Percentiles rank a stretch among this genome's conserved stretches.
Conservation (phyloP, 2,797 vertebrate genomes). For the Sebastiscus albofasciatus region DNA sequence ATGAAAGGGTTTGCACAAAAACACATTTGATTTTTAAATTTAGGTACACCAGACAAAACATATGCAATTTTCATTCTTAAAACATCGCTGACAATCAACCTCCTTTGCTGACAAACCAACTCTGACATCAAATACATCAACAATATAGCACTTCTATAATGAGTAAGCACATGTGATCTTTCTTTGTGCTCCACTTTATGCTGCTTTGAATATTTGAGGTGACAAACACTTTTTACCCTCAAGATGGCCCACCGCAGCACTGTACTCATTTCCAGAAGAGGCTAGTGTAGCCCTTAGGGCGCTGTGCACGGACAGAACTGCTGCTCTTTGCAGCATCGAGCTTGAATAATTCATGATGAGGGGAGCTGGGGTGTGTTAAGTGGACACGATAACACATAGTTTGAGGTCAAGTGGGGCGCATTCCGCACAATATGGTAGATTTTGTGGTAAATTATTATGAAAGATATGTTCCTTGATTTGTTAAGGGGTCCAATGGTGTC, state of each 20-base stretch:
- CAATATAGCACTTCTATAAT: neutral
- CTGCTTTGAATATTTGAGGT: neutral
- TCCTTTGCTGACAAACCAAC: neutral
- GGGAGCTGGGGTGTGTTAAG: constrained; percentile 7
- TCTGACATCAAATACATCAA: neutral
- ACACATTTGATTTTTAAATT: neutral
- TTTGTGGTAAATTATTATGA: neutral
- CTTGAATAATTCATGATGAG: constrained; percentile 58
- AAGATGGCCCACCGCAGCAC: neutral
- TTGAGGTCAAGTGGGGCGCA: constrained; percentile 6
- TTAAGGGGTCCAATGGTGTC: neutral
- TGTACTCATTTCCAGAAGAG: constrained; percentile 7
- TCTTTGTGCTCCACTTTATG: neutral
- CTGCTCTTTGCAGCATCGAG: constrained; percentile 34
- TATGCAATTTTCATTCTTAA: neutral
- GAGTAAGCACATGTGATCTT: neutral
- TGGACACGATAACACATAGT: constrained; percentile 2
- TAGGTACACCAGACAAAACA: neutral
- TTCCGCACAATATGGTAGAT: neutral
- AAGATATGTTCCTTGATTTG: neutral
- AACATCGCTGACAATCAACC: neutral
- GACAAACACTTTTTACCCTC: neutral
- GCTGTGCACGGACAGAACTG: constrained; percentile 7
- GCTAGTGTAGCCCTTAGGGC: constrained; percentile 16
- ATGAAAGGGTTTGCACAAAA: neutral